Conservation (phyloP, 2,113 vertebrate species). For the Tympanuchus pallidicinctus region DNA sequence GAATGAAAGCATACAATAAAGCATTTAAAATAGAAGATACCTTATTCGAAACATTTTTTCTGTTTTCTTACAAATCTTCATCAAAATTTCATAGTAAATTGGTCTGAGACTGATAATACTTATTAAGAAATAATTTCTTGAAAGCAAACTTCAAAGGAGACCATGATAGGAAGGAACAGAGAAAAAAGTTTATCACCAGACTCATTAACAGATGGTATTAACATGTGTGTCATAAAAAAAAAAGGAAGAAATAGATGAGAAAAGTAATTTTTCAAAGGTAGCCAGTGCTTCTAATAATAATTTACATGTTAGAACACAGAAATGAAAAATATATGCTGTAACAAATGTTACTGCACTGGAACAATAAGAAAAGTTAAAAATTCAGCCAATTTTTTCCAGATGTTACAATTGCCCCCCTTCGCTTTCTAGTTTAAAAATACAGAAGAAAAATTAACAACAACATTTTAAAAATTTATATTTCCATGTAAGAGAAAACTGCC, state of each 20-base stretch:
- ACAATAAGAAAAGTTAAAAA: neutral
- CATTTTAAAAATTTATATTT: neutral
- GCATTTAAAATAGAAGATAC: neutral
- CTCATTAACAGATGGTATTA: conserved; percentile 49
- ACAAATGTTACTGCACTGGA: neutral
- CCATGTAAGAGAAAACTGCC: neutral
- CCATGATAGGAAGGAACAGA: neutral
- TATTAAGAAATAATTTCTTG: neutral
- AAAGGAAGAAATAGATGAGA: conserved; percentile 4
- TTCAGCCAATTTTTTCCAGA: neutral
- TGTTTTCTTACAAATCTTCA: neutral
- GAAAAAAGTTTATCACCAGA: neutral
- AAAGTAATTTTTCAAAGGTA: conserved; percentile 5
- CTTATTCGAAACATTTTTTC: neutral
- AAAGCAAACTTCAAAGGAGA: conserved; percentile 2
- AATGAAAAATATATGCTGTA: neutral
- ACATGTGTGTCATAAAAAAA: conserved; percentile 8
- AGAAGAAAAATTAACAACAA: neutral
- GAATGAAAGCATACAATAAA: neutral
- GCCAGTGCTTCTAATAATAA: conserved; percentile 13
- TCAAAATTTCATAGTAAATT: conserved; percentile 19
- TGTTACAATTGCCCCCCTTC: neutral
- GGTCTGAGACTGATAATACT: neutral
- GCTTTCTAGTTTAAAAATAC: neutral
- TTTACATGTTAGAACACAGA: neutral